Base-by-base conservation (phyloP, 2,113 vertebrate genomes). In the Epinephelus cyanopodus region DNA sequence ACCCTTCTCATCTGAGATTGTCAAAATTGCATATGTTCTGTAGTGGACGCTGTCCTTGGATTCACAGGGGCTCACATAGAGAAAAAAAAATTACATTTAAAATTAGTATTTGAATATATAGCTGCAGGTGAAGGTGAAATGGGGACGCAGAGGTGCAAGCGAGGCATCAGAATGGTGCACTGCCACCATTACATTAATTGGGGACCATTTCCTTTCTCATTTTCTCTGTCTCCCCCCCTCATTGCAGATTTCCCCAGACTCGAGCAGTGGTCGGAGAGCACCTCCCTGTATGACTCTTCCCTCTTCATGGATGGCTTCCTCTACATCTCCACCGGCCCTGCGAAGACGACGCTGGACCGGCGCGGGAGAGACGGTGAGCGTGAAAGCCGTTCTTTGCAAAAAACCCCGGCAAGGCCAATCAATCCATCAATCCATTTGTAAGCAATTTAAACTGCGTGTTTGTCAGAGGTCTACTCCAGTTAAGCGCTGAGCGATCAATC, bases 241-340 rank as follows among this genome's bases (percentile, higher is more conserved):
- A 9, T 53, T 80, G 66, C 69, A 99, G 98, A 97, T 93, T 98
- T 99, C 60, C 96, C 97, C 21, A 95, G 94, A 83, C 92, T 95
- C 68, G 97, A 97, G 65, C 89, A 84, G 85, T 88, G 94, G 87
- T 95, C 91, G 23, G 96, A 97, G 85, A 94, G 88, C 57, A 82
- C 91, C 45, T 92, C 92, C 66, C 89, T 84, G 77, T 94, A 95
- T 4, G 95, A 97, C 15, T 81, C 87, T 19, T 88, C 93, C 2
- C 90, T 87, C 63, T 99, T 98, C 92, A 96, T 98, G 87, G 97
- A 97, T 80, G 98, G 98, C 77, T 98, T 97, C 95, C 93, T 99
- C 74, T 98, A 98, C 90, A 96, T 97, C 89, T 94, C 96, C 83
- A 80, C 94, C n/a, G 94, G 92, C 77, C 86, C 87, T 0, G 60